A percentile compares a stretch with the other conserved stretches of the same genome.
Evolutionary conservation across 1,140 invertebrate genomes (phyloP).

Genomic region (honey bee (Apis mellifera)): DNA sequence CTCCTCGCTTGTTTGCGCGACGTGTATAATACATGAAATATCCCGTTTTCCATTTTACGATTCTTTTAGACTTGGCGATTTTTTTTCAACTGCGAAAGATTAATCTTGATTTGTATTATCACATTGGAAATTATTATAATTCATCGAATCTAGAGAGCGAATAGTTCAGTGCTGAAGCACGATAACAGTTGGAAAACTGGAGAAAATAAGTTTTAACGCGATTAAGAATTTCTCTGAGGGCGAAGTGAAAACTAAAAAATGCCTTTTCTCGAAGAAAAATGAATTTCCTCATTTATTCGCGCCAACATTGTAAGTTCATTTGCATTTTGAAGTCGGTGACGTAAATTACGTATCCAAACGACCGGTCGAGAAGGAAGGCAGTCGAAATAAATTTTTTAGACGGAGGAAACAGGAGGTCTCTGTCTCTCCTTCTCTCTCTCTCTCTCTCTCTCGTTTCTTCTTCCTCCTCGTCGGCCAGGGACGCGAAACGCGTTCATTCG

Average conservation of each 20-base stretch:
- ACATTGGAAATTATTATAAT: neutral
- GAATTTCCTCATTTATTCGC: neutral
- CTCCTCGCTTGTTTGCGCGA: neutral
- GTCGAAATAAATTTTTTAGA: constrained; percentile 33
- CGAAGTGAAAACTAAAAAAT: constrained; percentile 5
- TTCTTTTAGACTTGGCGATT: neutral
- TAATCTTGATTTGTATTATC: neutral
- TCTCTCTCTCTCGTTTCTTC: neutral
- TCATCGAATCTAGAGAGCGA: no score
- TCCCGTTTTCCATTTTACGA: neutral
- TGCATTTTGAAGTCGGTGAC: constrained; percentile 1
- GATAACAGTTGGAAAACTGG: no score
- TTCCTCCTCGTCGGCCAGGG: constrained; percentile 15
- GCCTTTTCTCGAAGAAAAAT: neutral
- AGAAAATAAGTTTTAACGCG: neutral
- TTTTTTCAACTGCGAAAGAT: neutral
- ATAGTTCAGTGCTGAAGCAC: no score
- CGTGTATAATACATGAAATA: neutral
- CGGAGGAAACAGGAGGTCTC: constrained; percentile 16
- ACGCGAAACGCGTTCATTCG: constrained; percentile 48
- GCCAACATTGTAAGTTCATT: constrained; percentile 8
- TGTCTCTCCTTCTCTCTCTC: constrained; percentile 14
- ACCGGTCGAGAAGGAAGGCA: neutral
- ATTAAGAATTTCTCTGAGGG: neutral
- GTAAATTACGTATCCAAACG: constrained; percentile 24